Evolutionary conservation across 2,113 vertebrate species (phyloP), one percentile per base, ranked within the genome.

Genomic region (Sterna hirundo): DNA sequence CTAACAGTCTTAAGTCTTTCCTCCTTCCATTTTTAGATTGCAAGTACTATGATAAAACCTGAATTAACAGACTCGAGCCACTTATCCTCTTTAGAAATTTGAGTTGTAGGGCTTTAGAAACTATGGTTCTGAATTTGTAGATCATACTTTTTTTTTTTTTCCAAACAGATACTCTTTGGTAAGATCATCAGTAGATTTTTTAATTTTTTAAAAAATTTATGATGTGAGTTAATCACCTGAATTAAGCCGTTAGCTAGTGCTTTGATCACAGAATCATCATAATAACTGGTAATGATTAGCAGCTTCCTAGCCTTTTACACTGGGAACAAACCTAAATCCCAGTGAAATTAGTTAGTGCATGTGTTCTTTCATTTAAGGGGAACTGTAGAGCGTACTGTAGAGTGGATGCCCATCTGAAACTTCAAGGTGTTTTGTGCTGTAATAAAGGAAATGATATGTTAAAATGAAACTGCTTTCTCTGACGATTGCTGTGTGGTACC

Each of bases 221-320:
- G 0, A 18, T 70, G 11, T 64, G 42, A 90, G 4, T 70, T 93
- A 89, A 57, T 85, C 84, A 65, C 10, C 51, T 79, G 46, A 87
- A 38, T 91, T 70, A 88, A 94, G 47, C n/a, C 3, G 1, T 89
- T 94, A 85, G 12, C 22, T 85, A 62, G 44, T 66, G 25, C 61
- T 95, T 88, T 91, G 81, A 85, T 96, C 38, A 55, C 75, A 90
- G 55, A 94, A 70, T 74, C 52, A n/a, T 86, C 5, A 0, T 72
- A 21, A 30, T 46, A 77, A 23, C 25, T 70, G 51, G 23, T 83
- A 72, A 69, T 44, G 72, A 70, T 83, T 80, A 80, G 32, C 27
- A 90, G 14, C 22, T 70, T 86, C 79, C 38, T 54, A 65, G 23
- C 29, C 16, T 79, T 86, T 82, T 84, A n/a, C 13, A 3, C 32